Conservation (phyloP, 2,888 invertebrate genomes). For the Nephrocerus scutellatus region DNA sequence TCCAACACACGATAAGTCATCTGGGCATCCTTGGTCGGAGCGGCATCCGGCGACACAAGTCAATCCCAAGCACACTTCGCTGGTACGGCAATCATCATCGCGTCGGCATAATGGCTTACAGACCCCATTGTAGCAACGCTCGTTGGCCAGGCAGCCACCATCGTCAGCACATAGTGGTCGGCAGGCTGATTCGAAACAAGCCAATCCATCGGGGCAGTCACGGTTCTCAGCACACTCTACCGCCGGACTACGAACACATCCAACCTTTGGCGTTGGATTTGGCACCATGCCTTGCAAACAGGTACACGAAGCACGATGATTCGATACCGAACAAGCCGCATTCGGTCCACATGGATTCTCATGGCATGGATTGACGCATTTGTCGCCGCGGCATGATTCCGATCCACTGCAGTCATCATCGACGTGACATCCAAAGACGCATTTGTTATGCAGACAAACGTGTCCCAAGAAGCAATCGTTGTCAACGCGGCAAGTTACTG, state of each 20-base stretch:
- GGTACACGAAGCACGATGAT: conserved; percentile 74
- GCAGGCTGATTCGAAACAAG: conserved; percentile 69
- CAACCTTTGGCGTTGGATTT: conserved; percentile 81
- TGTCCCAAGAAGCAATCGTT: conserved; percentile 90
- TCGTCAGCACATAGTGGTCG: conserved; percentile 71
- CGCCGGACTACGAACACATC: conserved; percentile 75
- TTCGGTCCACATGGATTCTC: conserved; percentile 79
- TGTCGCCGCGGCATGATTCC: conserved; percentile 73
- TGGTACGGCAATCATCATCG: conserved; percentile 79
- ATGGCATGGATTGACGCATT: conserved; percentile 69
- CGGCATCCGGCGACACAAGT: conserved; percentile 76
- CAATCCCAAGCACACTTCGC: conserved; percentile 78
- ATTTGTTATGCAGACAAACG: conserved; percentile 78
- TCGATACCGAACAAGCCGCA: conserved; percentile 69
- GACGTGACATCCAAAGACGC: conserved; percentile 75
- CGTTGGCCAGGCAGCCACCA: conserved; percentile 72
- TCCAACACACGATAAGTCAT: conserved; percentile 64
- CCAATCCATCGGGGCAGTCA: conserved; percentile 64
- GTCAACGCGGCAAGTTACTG: conserved; percentile 81
- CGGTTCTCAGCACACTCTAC: conserved; percentile 68
- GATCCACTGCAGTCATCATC: conserved; percentile 83
- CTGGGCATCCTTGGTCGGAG: conserved; percentile 68
- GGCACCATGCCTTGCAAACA: conserved; percentile 74
- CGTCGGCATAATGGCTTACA: conserved; percentile 77
- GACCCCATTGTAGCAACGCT: conserved; percentile 59